Evolutionary conservation across 1,140 invertebrate genomes (phyloP).

Genomic region (Popillia japonica): DNA sequence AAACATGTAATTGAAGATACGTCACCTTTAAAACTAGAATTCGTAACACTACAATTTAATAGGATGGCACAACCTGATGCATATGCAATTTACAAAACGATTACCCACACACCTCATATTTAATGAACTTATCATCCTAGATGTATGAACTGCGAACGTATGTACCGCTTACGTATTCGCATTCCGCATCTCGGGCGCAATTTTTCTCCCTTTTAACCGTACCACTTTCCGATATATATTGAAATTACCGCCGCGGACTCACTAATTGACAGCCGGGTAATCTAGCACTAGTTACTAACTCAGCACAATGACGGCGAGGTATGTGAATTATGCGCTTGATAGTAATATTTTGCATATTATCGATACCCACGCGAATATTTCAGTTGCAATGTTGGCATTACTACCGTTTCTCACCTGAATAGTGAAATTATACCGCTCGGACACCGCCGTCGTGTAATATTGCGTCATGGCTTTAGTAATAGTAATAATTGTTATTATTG

Average conservation of each 20-base stretch:
- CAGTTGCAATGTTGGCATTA: neutral
- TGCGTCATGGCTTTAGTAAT: no score
- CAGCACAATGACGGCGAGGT: neutral
- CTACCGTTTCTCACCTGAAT: no score
- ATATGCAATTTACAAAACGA: no score
- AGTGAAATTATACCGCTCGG: no score
- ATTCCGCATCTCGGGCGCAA: neutral
- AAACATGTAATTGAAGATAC: no score
- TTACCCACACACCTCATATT: neutral
- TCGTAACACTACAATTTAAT: no score
- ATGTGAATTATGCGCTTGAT: slow-evolving; percentile 14
- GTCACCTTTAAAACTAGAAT: no score
- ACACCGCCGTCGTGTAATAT: no score
- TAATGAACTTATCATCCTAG: neutral
- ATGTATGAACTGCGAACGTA: neutral
- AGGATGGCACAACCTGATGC: no score
- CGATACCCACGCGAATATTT: neutral
- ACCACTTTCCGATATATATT: neutral
- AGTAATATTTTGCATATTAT: slow-evolving; percentile 12
- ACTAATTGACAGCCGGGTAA: neutral
- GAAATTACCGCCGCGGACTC: neutral
- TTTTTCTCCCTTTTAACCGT: neutral
- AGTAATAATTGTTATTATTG: no score
- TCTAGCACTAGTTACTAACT: neutral
- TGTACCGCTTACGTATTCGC: neutral